Conservation (phyloP, 2,797 vertebrate genomes). For the Gastrophryne carolinensis region DNA sequence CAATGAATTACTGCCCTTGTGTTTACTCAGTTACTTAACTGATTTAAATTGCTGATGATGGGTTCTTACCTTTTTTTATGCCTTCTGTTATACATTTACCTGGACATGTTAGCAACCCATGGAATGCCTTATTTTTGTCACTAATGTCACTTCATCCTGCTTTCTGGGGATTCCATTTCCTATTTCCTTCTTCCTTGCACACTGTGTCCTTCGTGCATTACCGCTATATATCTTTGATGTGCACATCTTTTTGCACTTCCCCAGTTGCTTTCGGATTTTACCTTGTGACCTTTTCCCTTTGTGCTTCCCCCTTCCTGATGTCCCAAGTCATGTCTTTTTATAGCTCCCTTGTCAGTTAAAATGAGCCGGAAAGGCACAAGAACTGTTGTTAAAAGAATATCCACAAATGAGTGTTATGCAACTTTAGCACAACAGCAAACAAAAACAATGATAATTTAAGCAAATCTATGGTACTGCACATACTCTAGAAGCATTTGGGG, state of each 20-base stretch:
- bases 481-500: too few relatives aligned
- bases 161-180: conserved; percentile 17
- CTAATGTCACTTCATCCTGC: conserved; percentile 30
- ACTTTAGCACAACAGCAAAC: too few relatives aligned
- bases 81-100: neutral
- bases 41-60: too few relatives aligned
- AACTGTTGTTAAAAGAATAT: neutral
- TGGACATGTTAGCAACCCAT: neutral
- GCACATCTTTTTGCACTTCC: conserved; percentile 20
- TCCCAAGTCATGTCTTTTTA: conserved; percentile 8
- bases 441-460: too few relatives aligned
- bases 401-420: too few relatives aligned
- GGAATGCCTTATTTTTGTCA: neutral
- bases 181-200: conserved; percentile 43
- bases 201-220: conserved; percentile 26
- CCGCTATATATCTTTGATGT: conserved; percentile 22
- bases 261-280: conserved; percentile 23
- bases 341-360: conserved; percentile 16
- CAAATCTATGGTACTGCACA: too few relatives aligned
- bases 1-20: too few relatives aligned
- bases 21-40: too few relatives aligned
- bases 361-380: neutral
- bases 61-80: neutral
- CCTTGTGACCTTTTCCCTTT: conserved; percentile 31
- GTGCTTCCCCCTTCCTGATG: neutral